A percentile compares a stretch with the other conserved stretches of the same genome.
These are phyloP conservation scores for Cepphus grylle DNA, from an alignment of 2,113 vertebrate genomes.

Conservation along the genomic window DNA sequence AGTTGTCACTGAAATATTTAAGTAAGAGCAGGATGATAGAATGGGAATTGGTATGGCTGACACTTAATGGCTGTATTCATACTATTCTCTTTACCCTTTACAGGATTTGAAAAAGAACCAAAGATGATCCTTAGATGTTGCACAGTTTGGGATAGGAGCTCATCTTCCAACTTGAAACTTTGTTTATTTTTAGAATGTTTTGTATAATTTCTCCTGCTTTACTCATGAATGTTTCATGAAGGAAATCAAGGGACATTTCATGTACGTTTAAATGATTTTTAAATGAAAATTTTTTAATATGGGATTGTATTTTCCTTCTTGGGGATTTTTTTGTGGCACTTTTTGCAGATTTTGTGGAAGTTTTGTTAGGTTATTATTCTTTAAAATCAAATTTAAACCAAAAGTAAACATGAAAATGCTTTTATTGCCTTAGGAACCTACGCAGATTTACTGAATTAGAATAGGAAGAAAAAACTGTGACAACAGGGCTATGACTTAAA, in stretches of 20 bases:
- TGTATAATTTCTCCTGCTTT: background rate
- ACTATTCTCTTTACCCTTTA: background rate
- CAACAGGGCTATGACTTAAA: background rate
- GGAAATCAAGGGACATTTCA: background rate
- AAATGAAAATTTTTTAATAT: background rate
- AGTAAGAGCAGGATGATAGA: background rate
- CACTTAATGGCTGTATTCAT: background rate
- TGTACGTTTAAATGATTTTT: background rate
- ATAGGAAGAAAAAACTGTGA: background rate
- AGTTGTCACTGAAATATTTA: background rate
- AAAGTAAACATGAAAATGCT: background rate
- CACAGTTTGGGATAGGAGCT: background rate
- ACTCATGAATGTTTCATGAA: background rate
- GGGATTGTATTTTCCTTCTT: background rate
- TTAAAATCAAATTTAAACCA: background rate
- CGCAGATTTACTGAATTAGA: background rate
- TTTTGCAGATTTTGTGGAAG: background rate
- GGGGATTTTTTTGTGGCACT: background rate
- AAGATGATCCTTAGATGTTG: background rate
- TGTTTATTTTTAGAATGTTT: background rate
- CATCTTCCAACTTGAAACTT: background rate
- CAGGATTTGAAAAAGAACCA: background rate
- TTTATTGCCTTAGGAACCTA: background rate
- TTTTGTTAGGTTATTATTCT: background rate
- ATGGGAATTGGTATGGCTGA: background rate